Percentiles rank a stretch among this genome's conserved stretches.
Evolutionary conservation across 1,140 invertebrate genomes (phyloP).

Genomic region (Portunus trituberculatus): DNA sequence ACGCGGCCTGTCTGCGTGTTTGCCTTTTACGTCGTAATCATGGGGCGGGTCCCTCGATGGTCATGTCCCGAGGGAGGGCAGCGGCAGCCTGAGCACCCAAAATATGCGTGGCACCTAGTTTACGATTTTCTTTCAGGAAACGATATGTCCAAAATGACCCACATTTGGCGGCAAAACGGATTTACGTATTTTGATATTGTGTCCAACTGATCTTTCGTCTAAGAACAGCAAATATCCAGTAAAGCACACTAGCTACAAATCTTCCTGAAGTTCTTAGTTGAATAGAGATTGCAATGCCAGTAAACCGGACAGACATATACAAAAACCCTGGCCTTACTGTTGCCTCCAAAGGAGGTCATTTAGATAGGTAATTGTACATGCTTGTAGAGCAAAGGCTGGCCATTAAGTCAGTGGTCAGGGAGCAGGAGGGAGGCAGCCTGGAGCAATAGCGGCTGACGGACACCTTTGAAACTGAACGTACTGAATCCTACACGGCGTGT

Average conservation of each 20-base stretch:
- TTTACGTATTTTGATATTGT: no score
- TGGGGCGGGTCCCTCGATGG: slow-evolving; percentile 35
- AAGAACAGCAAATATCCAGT: no score
- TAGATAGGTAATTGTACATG: neutral
- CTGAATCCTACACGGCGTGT: no score
- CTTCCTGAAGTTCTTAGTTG: no score
- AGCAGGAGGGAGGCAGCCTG: neutral
- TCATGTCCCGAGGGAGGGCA: neutral
- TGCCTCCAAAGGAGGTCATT: neutral
- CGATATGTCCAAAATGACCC: no score
- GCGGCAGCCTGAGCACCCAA: neutral
- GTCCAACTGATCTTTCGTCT: no score
- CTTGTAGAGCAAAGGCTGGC: neutral
- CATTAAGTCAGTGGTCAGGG: neutral
- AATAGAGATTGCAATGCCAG: no score
- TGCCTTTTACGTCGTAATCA: slow-evolving; percentile 48
- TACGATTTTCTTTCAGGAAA: neutral
- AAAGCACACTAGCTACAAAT: no score
- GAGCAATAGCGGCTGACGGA: no score
- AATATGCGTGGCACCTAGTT: neutral
- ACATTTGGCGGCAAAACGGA: no score
- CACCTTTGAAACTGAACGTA: no score
- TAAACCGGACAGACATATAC: neutral
- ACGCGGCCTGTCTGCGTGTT: slow-evolving; percentile 39
- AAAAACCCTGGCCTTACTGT: neutral